Percentiles rank a stretch among this genome's conserved stretches.
Conservation (phyloP, 2,888 invertebrate species). For the Melolontha melolontha region DNA sequence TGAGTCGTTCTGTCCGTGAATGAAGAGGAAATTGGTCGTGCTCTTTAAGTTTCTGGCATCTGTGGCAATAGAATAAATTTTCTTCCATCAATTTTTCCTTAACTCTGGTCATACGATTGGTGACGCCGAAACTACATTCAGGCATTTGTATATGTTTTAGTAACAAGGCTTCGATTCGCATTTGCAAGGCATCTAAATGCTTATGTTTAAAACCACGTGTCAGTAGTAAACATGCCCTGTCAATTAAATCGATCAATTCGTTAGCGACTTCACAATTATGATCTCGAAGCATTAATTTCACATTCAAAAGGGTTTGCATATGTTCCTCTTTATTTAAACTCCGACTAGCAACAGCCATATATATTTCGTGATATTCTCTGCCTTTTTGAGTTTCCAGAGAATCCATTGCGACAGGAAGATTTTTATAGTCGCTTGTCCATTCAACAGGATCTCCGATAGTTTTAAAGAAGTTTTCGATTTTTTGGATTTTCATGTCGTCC, state of each 20-base stretch:
- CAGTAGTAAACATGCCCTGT: constrained; percentile 78
- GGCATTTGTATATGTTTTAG: constrained; percentile 71
- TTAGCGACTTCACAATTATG: constrained; percentile 71
- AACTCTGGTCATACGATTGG: constrained; percentile 66
- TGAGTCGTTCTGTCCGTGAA: constrained; percentile 71
- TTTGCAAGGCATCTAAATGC: constrained; percentile 74
- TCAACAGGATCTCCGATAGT: constrained; percentile 78
- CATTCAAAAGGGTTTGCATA: constrained; percentile 76
- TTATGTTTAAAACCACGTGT: constrained; percentile 72
- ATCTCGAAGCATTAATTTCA: constrained; percentile 75
- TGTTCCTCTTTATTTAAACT: constrained; percentile 74
- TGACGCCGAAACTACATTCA: constrained; percentile 71
- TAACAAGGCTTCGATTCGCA: constrained; percentile 72
- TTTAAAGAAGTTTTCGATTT: constrained; percentile 74
- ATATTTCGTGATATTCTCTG: constrained; percentile 79
- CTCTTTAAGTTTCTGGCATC: constrained; percentile 76
- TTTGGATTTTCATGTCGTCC: constrained; percentile 71
- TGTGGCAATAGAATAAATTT: constrained; percentile 68
- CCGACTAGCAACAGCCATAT: constrained; percentile 73
- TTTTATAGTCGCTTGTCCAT: constrained; percentile 75
- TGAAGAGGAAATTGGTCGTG: constrained; percentile 73
- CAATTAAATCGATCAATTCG: constrained; percentile 74
- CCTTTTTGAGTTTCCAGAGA: constrained; percentile 85
- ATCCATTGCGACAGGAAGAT: constrained; percentile 79
- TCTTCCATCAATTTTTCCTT: constrained; percentile 60